Percentiles rank a stretch among this genome's conserved stretches.
Evolutionary conservation across 2,888 invertebrate genomes (phyloP).

Genomic region (Shargacucullia verbasci): DNA sequence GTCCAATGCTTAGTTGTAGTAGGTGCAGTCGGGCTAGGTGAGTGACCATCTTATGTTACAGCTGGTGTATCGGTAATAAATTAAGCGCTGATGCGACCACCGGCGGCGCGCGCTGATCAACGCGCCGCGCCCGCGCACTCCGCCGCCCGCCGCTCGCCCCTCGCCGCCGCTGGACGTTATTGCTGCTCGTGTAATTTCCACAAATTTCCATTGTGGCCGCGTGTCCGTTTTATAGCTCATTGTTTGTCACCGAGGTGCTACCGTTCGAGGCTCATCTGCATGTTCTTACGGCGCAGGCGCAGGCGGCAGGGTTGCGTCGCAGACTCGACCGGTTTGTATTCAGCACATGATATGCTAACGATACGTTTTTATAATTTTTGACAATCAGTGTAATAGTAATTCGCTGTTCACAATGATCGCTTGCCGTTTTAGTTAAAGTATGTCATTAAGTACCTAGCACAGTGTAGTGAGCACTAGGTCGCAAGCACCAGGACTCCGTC

Average conservation of each 20-base stretch:
- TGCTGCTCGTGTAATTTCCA: conserved; percentile 5
- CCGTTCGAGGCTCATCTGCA: neutral
- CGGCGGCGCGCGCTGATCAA: neutral
- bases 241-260: conserved; percentile 9
- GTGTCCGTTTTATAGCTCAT: conserved; percentile 23
- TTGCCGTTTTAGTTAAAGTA: neutral
- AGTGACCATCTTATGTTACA: no score
- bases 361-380: neutral
- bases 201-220: conserved; percentile 14
- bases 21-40: neutral
- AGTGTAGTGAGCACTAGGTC: no score
- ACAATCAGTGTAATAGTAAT: neutral
- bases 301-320: no score
- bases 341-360: neutral
- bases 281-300: no score
- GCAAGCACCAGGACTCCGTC: no score
- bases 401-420: conserved; percentile 1
- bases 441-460: no score
- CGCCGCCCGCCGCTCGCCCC: neutral
- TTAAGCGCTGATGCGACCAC: neutral
- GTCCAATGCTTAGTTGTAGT: no score
- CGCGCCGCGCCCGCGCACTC: neutral
- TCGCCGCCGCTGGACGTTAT: conserved; percentile 5
- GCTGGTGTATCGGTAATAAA: neutral
- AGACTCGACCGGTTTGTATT: no score